Percentiles rank a stretch among this genome's conserved stretches.
Evolutionary conservation across 1,140 invertebrate species (phyloP).

Genomic region (Hylaeus volcanicus): DNA sequence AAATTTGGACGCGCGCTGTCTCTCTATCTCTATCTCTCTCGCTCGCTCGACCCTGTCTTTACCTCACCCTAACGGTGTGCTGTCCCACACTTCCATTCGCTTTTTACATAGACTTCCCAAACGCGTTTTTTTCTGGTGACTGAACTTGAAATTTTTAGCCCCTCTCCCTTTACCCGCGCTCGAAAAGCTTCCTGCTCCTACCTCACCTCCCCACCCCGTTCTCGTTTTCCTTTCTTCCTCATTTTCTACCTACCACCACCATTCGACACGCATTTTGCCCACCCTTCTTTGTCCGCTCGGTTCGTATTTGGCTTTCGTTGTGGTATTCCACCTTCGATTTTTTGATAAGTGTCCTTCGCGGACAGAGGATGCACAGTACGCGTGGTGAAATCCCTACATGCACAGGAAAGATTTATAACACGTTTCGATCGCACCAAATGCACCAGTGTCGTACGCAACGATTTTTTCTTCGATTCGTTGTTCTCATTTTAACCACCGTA

Average conservation of each 20-base stretch:
- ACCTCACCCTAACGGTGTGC: constrained; percentile 43
- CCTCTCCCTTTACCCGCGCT: not conserved
- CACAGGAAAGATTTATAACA: not conserved
- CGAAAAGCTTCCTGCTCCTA: not conserved
- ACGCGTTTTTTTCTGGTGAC: constrained; percentile 9
- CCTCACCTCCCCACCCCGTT: not conserved
- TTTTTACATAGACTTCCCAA: constrained; percentile 21
- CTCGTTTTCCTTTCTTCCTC: not conserved
- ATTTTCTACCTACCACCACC: not conserved
- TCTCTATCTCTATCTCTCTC: constrained; percentile 40
- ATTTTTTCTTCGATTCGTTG: not conserved
- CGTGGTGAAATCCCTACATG: not conserved
- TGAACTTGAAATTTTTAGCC: constrained; percentile 28
- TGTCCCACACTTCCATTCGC: constrained; percentile 26
- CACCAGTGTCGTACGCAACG: constrained; percentile 6
- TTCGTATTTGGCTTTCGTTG: constrained; percentile 38
- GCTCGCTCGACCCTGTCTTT: constrained; percentile 38
- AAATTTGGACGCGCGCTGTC: constrained; percentile 52
- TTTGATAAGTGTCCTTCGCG: constrained; percentile 28
- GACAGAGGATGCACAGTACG: constrained; percentile 33
- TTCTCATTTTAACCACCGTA: not conserved
- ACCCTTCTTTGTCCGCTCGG: constrained; percentile 31
- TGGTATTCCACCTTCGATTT: constrained; percentile 25
- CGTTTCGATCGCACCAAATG: constrained; percentile 8
- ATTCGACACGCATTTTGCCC: constrained; percentile 36